Base-by-base conservation (phyloP, 2,888 invertebrate species). In the Osedax frankpressi region DNA sequence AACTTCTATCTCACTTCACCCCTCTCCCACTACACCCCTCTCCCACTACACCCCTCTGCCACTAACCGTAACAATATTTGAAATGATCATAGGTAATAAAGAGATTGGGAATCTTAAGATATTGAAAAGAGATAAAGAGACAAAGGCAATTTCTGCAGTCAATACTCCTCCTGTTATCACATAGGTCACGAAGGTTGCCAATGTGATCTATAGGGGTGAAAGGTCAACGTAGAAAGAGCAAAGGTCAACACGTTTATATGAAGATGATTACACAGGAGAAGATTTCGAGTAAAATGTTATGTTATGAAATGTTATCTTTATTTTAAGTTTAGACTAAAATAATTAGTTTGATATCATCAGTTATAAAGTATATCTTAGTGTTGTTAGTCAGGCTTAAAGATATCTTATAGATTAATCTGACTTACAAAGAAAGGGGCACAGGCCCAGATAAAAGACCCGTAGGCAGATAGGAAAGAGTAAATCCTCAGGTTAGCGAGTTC, bases 61-160 rank as follows among this genome's bases (percentile, higher is more conserved):
- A n/a, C 11, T 78, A 76, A 84, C 84, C 79, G 83, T 81, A n/a
- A 83, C 81, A 24, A 82, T 77, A 76, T 80, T 83, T 1, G 83
- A 80, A 84, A 95, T 91, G 89, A 94, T 90, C 90, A 93, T 93
- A 83, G 95, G 94, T 86, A 94, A 89, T 91, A 95, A 91, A 83
- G 92, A 92, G 86, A 97, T 89, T 81, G 96, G 95, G 85, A 94
- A 93, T 85, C 95, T 89, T 81, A 97, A 89, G 81, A 96, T 93
- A 88, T 96, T 95, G 89, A 97, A 94, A 85, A 96, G 90, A 84
- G 95, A 92, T 82, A 97, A 88, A 81, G 95, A 92, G 81, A 95
- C 94, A 87, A 97, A 97, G 82, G 95, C 95, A 85, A 89, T 92
- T 86, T 89, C 88, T 81, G 94, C 90, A 86, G 92, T 90, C 85